Evolutionary conservation across 2,113 vertebrate genomes (phyloP).

Genomic region (Xenopus borealis): DNA sequence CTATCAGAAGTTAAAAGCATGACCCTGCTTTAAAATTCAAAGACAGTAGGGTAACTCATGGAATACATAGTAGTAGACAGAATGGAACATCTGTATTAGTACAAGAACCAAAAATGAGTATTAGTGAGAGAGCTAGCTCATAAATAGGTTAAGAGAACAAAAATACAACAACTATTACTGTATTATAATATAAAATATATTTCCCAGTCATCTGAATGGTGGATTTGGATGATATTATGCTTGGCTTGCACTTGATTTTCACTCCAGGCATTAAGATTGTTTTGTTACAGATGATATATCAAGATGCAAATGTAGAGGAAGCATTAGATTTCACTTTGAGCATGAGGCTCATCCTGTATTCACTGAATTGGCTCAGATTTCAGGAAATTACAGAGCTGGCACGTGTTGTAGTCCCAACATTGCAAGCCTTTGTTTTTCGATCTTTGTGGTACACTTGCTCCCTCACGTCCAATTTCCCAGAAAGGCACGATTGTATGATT

Average conservation of each 20-base stretch:
- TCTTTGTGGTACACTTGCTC: slow-evolving; percentile 37
- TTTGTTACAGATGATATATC: slow-evolving; percentile 30
- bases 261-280: slow-evolving; percentile 34
- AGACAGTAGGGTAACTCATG: too few species aligned
- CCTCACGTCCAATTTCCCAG: slow-evolving; percentile 42
- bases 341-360: neutral
- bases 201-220: neutral
- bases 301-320: slow-evolving; percentile 29
- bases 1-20: too few species aligned
- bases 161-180: too few species aligned
- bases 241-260: slow-evolving; percentile 42
- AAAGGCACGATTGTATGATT: slow-evolving; percentile 37
- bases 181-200: neutral
- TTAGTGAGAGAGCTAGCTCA: too few species aligned
- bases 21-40: too few species aligned
- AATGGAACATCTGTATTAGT: too few species aligned
- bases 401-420: slow-evolving; percentile 45
- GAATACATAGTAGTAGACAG: too few species aligned
- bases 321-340: slow-evolving; percentile 31
- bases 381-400: slow-evolving; percentile 46
- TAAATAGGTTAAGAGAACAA: too few species aligned
- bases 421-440: slow-evolving; percentile 42
- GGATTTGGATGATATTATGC: slow-evolving; percentile 46
- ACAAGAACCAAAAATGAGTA: too few species aligned
- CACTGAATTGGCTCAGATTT: slow-evolving; percentile 28